These are phyloP conservation scores for Mormyrops boulengeri DNA, from an alignment of 2,797 vertebrate species.

Conservation along the genomic window DNA sequence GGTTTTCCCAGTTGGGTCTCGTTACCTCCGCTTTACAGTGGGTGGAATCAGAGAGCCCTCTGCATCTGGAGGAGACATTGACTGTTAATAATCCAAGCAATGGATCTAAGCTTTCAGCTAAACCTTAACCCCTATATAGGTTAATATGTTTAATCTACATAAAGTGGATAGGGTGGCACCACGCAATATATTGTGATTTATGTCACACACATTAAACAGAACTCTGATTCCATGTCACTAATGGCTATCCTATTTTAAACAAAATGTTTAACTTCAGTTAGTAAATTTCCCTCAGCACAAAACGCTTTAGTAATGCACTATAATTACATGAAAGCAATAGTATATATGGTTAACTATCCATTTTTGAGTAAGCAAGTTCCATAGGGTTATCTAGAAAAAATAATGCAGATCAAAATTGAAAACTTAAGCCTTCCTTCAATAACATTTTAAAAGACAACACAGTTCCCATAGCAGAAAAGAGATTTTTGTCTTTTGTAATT, in stretches of 20 bases:
- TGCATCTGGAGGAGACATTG: background rate
- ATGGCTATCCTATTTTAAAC: background rate
- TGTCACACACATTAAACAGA: background rate
- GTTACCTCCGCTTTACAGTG: background rate
- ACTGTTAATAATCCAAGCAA: background rate
- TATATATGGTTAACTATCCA: background rate
- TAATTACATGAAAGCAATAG: background rate
- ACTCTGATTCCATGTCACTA: background rate
- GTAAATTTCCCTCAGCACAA: background rate
- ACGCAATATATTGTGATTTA: background rate
- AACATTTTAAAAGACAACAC: background rate
- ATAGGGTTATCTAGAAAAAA: background rate
- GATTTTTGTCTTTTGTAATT: background rate
- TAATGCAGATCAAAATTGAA: background rate
- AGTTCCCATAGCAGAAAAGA: background rate
- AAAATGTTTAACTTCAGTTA: background rate
- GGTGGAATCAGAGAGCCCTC: background rate
- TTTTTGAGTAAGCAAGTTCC: background rate
- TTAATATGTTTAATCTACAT: background rate
- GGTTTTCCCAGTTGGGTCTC: background rate
- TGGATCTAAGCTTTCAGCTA: background rate
- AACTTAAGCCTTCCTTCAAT: background rate
- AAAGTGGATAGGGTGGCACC: background rate
- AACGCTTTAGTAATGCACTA: background rate
- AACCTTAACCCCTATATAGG: background rate